Percentiles rank a stretch among this genome's conserved stretches.
Evolutionary conservation across 92 coral and sea anemone species (phyloP).

Genomic region (Meandrina meandrites): DNA sequence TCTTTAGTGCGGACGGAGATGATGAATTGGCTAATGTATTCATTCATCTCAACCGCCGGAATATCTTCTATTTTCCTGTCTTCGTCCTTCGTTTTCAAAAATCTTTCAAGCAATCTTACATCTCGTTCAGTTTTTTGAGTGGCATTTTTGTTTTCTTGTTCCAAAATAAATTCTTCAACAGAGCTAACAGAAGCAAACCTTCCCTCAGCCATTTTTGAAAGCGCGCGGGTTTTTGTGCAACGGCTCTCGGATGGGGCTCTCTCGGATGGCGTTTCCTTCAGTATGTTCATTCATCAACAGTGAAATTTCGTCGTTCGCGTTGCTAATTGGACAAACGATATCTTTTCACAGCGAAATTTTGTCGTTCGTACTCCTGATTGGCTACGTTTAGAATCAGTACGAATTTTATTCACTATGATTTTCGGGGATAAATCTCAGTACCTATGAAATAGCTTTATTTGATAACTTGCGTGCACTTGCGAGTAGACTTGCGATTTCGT

Average conservation of each 20-base stretch:
- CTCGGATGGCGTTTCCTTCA: too few species aligned
- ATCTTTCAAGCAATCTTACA: background rate
- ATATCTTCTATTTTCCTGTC: constrained; percentile 26
- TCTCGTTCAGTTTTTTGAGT: background rate
- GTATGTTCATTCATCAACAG: constrained; percentile 30
- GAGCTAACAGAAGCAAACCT: constrained; percentile 31
- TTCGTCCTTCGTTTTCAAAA: background rate
- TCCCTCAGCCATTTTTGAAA: constrained; percentile 38
- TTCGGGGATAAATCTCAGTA: too few species aligned
- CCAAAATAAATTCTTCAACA: too few species aligned
- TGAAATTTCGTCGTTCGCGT: constrained; percentile 50
- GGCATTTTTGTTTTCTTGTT: constrained; percentile 48
- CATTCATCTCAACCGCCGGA: constrained; percentile 11
- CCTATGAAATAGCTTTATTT: too few species aligned
- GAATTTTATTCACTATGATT: too few species aligned
- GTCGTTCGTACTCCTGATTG: too few species aligned
- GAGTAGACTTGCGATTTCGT: too few species aligned
- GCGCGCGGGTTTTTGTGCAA: constrained; percentile 29
- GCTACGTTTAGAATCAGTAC: background rate
- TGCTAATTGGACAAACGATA: constrained; percentile 48
- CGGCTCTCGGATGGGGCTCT: constrained; percentile 24
- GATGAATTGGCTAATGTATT: constrained; percentile 18
- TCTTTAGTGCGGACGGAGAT: too few species aligned
- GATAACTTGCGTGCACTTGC: too few species aligned
- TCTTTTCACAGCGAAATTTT: constrained; percentile 36